These are phyloP conservation scores for Belonocnema kinseyi DNA, from an alignment of 1,140 invertebrate genomes.

Conservation along the genomic window DNA sequence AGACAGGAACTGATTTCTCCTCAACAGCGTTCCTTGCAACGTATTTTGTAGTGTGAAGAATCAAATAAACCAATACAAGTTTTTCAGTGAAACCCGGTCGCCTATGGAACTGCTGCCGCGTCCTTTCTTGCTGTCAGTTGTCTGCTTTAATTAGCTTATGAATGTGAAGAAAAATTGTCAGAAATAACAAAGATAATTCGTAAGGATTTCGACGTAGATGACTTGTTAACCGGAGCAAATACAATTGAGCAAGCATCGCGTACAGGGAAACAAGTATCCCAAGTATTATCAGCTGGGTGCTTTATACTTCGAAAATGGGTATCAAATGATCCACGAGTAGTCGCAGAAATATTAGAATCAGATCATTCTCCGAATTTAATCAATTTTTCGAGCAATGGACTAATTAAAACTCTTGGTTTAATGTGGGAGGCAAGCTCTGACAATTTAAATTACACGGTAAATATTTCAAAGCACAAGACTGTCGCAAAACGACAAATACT, in stretches of 20 bases:
- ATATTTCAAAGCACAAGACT: background rate
- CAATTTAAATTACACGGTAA: background rate
- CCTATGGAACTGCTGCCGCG: background rate
- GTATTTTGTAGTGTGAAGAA: background rate
- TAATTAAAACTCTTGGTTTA: too few species aligned
- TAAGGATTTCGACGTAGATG: background rate
- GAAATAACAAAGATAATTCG: background rate
- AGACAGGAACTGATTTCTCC: too few species aligned
- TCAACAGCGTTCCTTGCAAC: too few species aligned
- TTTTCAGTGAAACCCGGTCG: background rate
- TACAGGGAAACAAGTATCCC: background rate
- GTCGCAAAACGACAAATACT: slow-evolving; percentile 7
- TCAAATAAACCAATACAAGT: background rate
- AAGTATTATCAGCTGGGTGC: too few species aligned
- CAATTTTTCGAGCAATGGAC: too few species aligned
- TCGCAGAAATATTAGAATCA: too few species aligned
- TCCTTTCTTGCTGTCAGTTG: background rate
- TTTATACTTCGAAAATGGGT: too few species aligned
- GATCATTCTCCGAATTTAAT: too few species aligned
- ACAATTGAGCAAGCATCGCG: background rate
- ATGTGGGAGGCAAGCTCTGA: background rate
- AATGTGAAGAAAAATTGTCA: too few species aligned
- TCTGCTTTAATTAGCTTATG: background rate
- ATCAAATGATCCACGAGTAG: too few species aligned
- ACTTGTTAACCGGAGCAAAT: background rate